Evolutionary conservation across 2,113 vertebrate species (phyloP).

Genomic region (Platysternon megacephalum): DNA sequence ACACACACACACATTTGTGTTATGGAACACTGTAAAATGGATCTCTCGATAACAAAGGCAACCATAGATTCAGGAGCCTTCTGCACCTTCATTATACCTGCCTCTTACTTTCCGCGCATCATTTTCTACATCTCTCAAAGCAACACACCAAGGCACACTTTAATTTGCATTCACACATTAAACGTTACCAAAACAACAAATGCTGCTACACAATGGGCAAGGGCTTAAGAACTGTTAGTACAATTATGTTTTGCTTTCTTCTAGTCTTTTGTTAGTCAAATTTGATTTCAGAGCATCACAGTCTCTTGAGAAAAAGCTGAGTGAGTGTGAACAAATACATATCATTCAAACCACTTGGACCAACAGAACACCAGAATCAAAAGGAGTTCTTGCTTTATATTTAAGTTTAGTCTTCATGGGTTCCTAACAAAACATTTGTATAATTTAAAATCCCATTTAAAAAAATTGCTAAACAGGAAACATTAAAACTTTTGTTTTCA

Average conservation of each 20-base stretch:
- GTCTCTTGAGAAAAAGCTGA: constrained; percentile 44
- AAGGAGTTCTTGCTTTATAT: neutral
- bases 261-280: constrained; percentile 34
- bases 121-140: constrained; percentile 33
- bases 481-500: constrained; percentile 66
- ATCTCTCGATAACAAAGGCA: neutral
- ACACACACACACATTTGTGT: neutral
- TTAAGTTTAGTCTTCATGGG: neutral
- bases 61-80: neutral
- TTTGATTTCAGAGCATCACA: neutral
- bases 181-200: constrained; percentile 57
- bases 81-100: constrained; percentile 67
- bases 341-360: constrained; percentile 54
- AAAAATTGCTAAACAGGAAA: constrained; percentile 48
- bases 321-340: constrained; percentile 48
- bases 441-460: neutral
- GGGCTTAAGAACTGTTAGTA: constrained; percentile 32
- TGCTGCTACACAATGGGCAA: neutral
- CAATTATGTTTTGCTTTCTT: constrained; percentile 72
- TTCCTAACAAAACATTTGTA: neutral
- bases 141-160: constrained; percentile 60
- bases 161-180: constrained; percentile 66
- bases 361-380: constrained; percentile 72
- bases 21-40: constrained; percentile 13
- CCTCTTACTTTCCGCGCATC: constrained; percentile 72